Evolutionary conservation across 1,140 invertebrate species (phyloP).

Genomic region (Brachystomella parvula): DNA sequence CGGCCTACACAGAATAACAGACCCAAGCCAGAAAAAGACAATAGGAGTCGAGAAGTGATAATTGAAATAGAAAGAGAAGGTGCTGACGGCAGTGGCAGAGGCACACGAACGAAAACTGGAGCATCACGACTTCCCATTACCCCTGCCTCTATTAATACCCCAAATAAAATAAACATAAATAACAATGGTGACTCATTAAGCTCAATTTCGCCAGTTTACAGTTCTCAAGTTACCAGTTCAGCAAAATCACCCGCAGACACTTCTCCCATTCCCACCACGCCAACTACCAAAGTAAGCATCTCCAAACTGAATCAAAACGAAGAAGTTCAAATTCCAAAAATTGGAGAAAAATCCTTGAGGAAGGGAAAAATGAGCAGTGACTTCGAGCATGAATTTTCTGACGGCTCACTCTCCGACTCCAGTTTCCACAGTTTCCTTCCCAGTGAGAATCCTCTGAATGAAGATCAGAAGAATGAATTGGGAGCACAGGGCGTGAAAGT

Average conservation of each 20-base stretch:
- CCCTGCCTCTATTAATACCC: not conserved
- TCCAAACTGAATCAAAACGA: too few species aligned
- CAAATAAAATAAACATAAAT: not conserved
- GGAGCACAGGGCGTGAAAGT: not conserved
- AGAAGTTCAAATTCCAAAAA: too few species aligned
- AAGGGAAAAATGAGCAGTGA: too few species aligned
- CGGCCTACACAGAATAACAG: too few species aligned
- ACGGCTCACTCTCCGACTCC: not conserved
- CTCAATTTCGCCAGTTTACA: not conserved
- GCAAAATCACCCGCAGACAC: not conserved
- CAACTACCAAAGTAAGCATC: too few species aligned
- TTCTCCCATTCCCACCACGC: not conserved
- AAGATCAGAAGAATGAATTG: not conserved
- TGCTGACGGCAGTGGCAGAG: not conserved
- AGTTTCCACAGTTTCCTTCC: not conserved
- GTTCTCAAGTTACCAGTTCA: too few species aligned
- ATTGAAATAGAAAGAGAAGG: not conserved
- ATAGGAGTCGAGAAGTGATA: constrained; percentile 3
- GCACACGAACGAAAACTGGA: not conserved
- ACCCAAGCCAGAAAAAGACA: too few species aligned
- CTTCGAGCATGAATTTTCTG: not conserved
- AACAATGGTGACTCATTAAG: not conserved
- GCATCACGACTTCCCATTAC: not conserved
- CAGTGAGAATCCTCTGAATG: too few species aligned
- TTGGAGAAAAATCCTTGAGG: too few species aligned